These are phyloP conservation scores for Drosophila koepferae DNA, from an alignment of 2,888 invertebrate genomes.

Conservation along the genomic window DNA sequence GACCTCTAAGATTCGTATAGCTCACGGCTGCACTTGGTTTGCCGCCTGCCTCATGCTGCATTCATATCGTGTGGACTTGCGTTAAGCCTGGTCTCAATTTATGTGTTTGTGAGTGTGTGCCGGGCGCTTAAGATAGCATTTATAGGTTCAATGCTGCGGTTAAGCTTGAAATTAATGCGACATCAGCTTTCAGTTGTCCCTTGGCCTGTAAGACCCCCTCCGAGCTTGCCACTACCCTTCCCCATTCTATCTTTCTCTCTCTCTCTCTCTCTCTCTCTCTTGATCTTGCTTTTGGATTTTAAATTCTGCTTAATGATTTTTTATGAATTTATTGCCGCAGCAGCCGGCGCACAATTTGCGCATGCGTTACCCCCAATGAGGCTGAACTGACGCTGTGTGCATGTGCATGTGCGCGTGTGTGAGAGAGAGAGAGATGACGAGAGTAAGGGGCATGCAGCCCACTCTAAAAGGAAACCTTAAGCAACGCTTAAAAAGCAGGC, in stretches of 20 bases:
- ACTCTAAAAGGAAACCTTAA: slow-evolving; percentile 46
- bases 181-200: slow-evolving; percentile 50
- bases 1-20: slow-evolving; percentile 39
- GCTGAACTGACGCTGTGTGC: slow-evolving; percentile 50
- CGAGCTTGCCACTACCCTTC: neutral
- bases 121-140: slow-evolving; percentile 67
- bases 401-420: no score
- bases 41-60: slow-evolving; percentile 1
- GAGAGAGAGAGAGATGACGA: neutral
- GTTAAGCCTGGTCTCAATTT: slow-evolving; percentile 56
- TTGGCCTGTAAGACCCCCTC: slow-evolving; percentile 4
- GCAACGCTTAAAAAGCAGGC: slow-evolving; percentile 59
- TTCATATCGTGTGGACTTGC: slow-evolving; percentile 35
- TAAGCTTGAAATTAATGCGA: slow-evolving; percentile 74
- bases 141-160: slow-evolving; percentile 49
- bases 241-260: neutral
- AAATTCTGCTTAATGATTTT: slow-evolving; percentile 75
- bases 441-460: slow-evolving; percentile 31
- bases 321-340: slow-evolving; percentile 76
- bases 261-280: neutral
- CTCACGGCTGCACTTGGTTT: slow-evolving; percentile 40
- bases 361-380: slow-evolving; percentile 78
- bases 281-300: slow-evolving; percentile 28
- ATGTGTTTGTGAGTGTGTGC: slow-evolving; percentile 57
- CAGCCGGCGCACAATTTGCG: slow-evolving; percentile 74